Conservation (phyloP, 2,888 invertebrate genomes). For the Oscheius sp. region DNA sequence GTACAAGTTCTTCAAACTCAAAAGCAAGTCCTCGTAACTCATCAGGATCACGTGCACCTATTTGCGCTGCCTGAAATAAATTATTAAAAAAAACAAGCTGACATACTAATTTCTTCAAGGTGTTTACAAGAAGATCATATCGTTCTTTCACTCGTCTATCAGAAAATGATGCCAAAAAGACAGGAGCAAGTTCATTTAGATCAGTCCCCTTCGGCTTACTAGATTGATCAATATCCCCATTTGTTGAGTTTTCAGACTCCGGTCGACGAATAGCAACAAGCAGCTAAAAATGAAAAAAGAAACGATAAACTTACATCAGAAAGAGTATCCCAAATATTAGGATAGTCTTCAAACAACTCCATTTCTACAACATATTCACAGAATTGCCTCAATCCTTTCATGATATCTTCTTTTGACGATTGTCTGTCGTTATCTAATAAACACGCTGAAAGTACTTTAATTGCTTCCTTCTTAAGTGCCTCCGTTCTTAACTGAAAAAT, state of each 20-base stretch:
- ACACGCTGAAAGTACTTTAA: too few relatives aligned
- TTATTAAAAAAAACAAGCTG: background rate
- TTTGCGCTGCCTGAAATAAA: conserved; percentile 3
- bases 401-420: conserved; percentile 31
- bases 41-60: background rate
- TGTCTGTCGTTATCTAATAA: too few relatives aligned
- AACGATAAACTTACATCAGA: conserved; percentile 7
- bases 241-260: background rate
- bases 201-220: background rate
- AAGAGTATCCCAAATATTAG: conserved; percentile 32
- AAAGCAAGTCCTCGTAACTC: background rate
- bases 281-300: background rate
- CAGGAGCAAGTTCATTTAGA: background rate
- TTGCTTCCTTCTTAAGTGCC: too few relatives aligned
- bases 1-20: conserved; percentile 21
- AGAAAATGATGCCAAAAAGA: background rate
- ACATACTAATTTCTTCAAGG: conserved; percentile 3
- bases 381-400: conserved; percentile 24
- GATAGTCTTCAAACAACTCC: conserved; percentile 34
- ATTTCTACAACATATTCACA: conserved; percentile 30
- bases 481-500: too few relatives aligned
- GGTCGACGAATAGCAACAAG: background rate
- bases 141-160: conserved; percentile 3
- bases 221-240: background rate
- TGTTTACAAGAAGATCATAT: background rate